Evolutionary conservation across 1,140 invertebrate species (phyloP).

Genomic region (Lethrus apterus): DNA sequence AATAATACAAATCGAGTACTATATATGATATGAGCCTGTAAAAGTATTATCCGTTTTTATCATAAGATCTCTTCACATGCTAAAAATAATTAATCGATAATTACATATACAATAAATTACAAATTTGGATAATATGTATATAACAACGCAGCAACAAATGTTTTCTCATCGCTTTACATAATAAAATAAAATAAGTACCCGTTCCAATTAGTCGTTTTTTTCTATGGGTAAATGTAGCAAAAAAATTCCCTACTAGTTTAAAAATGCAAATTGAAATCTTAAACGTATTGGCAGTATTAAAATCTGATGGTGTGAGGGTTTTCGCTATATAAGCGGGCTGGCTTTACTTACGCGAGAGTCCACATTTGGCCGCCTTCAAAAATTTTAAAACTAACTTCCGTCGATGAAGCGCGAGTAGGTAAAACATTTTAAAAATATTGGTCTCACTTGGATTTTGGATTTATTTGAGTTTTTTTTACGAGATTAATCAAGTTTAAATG

Average conservation of each 20-base stretch:
- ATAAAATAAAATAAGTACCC: constrained; percentile 7
- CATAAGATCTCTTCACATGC: constrained; percentile 14
- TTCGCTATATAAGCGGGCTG: too few relatives aligned
- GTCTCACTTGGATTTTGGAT: constrained; percentile 25
- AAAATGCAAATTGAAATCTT: too few relatives aligned
- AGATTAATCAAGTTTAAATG: too few relatives aligned
- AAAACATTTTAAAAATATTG: constrained; percentile 29
- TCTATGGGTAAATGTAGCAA: too few relatives aligned
- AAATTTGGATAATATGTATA: constrained; percentile 25
- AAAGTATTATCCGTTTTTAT: constrained; percentile 15
- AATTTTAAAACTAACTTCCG: constrained; percentile 2
- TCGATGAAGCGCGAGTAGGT: too few relatives aligned
- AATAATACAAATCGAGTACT: constrained; percentile 10
- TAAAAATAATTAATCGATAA: constrained; percentile 12
- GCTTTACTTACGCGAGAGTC: too few relatives aligned
- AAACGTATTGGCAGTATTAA: constrained; percentile 13
- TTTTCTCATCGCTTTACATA: too few relatives aligned
- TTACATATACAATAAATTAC: constrained; percentile 12
- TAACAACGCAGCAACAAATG: constrained; percentile 37
- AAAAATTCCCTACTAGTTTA: too few relatives aligned
- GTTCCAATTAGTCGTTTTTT: too few relatives aligned
- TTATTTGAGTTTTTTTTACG: constrained; percentile 6
- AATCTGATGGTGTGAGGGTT: too few relatives aligned
- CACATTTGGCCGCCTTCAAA: too few relatives aligned
- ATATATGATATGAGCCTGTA: constrained; percentile 16